Base-by-base conservation (phyloP, 2,797 vertebrate genomes). In the Tragopan temminckii region DNA sequence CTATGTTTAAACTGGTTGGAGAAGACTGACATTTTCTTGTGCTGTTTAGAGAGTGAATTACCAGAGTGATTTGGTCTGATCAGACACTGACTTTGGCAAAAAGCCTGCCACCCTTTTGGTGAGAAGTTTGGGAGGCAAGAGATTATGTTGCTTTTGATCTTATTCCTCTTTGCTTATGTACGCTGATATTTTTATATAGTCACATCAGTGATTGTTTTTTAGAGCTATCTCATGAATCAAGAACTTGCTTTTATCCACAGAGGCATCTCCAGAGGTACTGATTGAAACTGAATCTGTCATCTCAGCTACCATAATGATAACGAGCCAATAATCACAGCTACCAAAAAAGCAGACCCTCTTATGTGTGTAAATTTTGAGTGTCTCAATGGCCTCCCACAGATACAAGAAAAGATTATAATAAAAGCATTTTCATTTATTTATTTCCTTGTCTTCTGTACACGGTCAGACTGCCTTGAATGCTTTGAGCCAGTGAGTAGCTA, bases 361-460 rank as follows among this genome's bases (percentile, higher is more conserved):
- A 14, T 59, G 67, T 33, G 79, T 7, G 6, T 79, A 40, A 72
- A 81, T 79, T 40, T 79, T 63, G 46, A 67, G 25, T 33, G 16
- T 70, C 80, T 72, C 64, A 19, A n/a, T 66, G 66, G 45, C 91
- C 29, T 89, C 55, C 7, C 15, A 42, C 31, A 82, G 61, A 46
- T 18, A 82, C 12, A 19, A 78, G 80, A 61, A 80, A 77, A 74
- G 11, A 63, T 46, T 76, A 40, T 85, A 5, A 59, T 62, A 59
- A 61, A 23, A 64, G 11, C 9, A 20, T 76, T 92, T 90, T 58
- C 42, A 40, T 72, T 33, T 75, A 31, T 83, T 13, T 38, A 1
- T 92, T 92, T 87, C 71, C 71, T 91, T 33, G 58, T 89, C 94
- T 94, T 40, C 67, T 83, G 62, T 38, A 33, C n/a, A 7, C 36